Conservation (phyloP, 2,888 invertebrate species). For the Portevinia maculata region DNA sequence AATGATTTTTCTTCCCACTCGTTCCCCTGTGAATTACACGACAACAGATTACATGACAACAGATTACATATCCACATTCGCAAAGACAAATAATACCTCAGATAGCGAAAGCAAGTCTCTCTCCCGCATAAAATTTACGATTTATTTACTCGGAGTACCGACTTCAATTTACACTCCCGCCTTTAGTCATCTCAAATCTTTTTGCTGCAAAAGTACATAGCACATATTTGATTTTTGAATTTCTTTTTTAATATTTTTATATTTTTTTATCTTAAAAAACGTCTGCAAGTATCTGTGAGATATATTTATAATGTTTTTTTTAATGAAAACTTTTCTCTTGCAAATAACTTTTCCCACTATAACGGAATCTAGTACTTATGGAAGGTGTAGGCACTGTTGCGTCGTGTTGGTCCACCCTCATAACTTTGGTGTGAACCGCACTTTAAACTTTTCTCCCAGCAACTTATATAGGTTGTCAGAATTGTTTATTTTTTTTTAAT, state of each 20-base stretch:
- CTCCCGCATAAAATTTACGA: constrained; percentile 51
- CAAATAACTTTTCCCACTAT: constrained; percentile 17
- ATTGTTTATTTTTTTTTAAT: not conserved
- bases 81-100: too few species aligned
- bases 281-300: constrained; percentile 57
- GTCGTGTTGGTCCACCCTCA: constrained; percentile 14
- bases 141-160: constrained; percentile 43
- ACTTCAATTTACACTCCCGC: constrained; percentile 2
- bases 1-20: too few species aligned
- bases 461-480: too few species aligned
- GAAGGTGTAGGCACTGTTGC: constrained; percentile 29
- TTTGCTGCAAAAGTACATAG: constrained; percentile 42
- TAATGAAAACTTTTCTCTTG: constrained; percentile 23
- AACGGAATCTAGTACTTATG: constrained; percentile 12
- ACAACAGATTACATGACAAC: too few species aligned
- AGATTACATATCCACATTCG: too few species aligned
- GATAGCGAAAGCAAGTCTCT: too few species aligned
- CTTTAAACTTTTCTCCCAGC: constrained; percentile 20
- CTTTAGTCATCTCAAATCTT: constrained; percentile 58
- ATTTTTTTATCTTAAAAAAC: constrained; percentile 24
- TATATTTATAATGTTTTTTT: constrained; percentile 28
- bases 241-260: constrained; percentile 11
- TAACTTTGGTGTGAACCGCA: constrained; percentile 37
- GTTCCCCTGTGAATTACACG: too few species aligned
- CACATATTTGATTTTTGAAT: constrained; percentile 29